Evolutionary conservation across 2,888 invertebrate genomes (phyloP).

Genomic region (Dione juno): DNA sequence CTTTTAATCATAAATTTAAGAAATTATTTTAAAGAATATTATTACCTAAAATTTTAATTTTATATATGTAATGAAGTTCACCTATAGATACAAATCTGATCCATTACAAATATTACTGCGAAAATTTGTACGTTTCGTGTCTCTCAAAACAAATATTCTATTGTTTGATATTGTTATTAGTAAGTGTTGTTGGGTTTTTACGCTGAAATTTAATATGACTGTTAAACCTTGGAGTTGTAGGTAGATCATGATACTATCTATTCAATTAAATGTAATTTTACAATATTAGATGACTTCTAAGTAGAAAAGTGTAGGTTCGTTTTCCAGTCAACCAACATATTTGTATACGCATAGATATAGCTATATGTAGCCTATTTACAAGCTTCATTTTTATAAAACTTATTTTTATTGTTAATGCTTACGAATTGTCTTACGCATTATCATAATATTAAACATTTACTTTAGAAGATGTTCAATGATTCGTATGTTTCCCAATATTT

Average conservation of each 20-base stretch:
- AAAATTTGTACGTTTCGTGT: slow-evolving; percentile 21
- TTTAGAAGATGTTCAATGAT: too few species aligned
- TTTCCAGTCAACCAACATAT: neutral
- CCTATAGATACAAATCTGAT: slow-evolving; percentile 25
- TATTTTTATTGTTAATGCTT: neutral
- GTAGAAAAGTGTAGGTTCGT: neutral
- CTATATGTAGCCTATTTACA: too few species aligned
- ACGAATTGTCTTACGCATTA: neutral
- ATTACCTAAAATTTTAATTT: too few species aligned
- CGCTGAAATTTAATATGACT: neutral
- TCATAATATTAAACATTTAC: neutral
- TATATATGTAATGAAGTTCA: neutral
- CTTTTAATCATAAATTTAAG: too few species aligned
- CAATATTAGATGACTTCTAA: neutral
- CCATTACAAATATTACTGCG: slow-evolving; percentile 32
- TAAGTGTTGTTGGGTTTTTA: slow-evolving; percentile 11
- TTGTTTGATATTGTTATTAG: slow-evolving; percentile 12
- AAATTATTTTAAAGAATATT: too few species aligned
- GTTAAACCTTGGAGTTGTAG: neutral
- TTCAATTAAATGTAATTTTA: neutral
- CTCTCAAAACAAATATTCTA: neutral
- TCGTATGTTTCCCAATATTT: too few species aligned
- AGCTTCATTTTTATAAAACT: too few species aligned
- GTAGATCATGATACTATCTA: neutral
- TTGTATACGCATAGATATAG: too few species aligned